phyloP scores from a whole-genome alignment of 2,113 vertebrate genomes.

The Passerina amoena region DNA sequence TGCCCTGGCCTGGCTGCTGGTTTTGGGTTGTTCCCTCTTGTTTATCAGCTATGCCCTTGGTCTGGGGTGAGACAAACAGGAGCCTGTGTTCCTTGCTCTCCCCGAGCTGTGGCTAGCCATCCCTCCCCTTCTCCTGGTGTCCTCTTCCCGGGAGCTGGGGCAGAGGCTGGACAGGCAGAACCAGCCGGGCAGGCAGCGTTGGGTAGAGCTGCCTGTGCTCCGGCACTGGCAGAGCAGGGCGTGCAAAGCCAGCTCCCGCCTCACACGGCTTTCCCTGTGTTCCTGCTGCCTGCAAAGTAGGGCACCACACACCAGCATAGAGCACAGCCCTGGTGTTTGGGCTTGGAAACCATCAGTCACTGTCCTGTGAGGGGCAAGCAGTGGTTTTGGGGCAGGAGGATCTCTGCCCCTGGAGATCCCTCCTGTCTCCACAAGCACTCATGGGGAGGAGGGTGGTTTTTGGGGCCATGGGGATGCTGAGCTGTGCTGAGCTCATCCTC shows the following conservation, averaged over 20 bases:
- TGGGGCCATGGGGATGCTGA: fast-evolving
- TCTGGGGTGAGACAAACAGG: not conserved
- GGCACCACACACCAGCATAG: fast-evolving
- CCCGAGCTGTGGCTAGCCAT: fast-evolving
- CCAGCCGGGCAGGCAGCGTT: not conserved
- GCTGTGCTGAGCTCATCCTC: not conserved
- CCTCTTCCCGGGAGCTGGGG: not conserved
- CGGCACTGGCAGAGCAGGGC: not conserved
- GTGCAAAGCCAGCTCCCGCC: not conserved
- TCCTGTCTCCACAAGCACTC: fast-evolving
- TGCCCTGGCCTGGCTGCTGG: not conserved
- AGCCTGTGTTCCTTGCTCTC: not conserved
- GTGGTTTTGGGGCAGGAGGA: not conserved
- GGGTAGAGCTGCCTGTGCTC: not conserved
- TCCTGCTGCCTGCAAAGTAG: not conserved
- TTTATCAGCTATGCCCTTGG: fast-evolving
- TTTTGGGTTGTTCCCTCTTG: not conserved
- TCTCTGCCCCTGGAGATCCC: fast-evolving
- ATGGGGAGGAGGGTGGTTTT: fast-evolving
- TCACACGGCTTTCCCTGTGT: fast-evolving
- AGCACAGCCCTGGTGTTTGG: fast-evolving
- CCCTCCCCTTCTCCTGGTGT: not conserved
- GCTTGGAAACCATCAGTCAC: fast-evolving
- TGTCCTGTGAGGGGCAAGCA: fast-evolving
- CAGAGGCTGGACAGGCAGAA: slow-evolving; percentile 27